phyloP scores from a whole-genome alignment of 2,797 vertebrate genomes.

The Leptodactylus fallax region DNA sequence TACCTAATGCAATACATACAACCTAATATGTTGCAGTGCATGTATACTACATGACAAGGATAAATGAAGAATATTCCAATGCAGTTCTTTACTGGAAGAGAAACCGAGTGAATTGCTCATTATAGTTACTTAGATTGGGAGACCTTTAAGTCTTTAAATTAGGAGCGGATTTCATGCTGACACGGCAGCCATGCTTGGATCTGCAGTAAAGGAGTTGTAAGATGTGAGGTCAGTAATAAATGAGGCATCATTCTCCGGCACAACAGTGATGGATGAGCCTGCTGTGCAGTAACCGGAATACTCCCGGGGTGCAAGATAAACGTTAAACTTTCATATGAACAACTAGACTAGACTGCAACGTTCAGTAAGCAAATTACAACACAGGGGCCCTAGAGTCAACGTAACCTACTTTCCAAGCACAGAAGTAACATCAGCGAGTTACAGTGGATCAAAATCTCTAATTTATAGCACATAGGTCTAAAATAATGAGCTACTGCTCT shows the following conservation, averaged over 20 bases:
- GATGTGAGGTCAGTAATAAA: slow-evolving; percentile 60
- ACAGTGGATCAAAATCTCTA: not conserved
- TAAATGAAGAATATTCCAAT: not conserved
- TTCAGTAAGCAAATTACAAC: slow-evolving; percentile 42
- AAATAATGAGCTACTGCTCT: not conserved
- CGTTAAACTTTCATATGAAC: slow-evolving; percentile 49
- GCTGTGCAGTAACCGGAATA: slow-evolving; percentile 42
- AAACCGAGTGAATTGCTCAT: slow-evolving; percentile 37
- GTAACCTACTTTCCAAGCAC: slow-evolving; percentile 47
- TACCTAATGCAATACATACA: not conserved
- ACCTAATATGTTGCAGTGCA: not conserved
- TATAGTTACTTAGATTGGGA: slow-evolving; percentile 39
- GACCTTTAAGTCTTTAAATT: slow-evolving; percentile 51
- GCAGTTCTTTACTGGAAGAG: slow-evolving; percentile 8
- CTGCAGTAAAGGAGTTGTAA: slow-evolving; percentile 15
- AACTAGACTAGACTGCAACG: slow-evolving; percentile 33
- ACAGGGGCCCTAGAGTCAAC: not conserved
- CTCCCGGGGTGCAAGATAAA: slow-evolving; percentile 48
- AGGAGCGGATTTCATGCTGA: slow-evolving; percentile 46
- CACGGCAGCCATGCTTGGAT: slow-evolving; percentile 32
- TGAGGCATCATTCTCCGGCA: slow-evolving; percentile 49
- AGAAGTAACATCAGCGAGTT: not conserved
- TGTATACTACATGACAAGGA: not conserved
- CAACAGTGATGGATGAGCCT: slow-evolving; percentile 55
- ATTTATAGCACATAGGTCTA: not conserved